A percentile compares a stretch with the other conserved stretches of the same genome.
These are phyloP conservation scores for Lamellibrachia columna DNA, from an alignment of 2,888 invertebrate genomes.

Conservation along the genomic window DNA sequence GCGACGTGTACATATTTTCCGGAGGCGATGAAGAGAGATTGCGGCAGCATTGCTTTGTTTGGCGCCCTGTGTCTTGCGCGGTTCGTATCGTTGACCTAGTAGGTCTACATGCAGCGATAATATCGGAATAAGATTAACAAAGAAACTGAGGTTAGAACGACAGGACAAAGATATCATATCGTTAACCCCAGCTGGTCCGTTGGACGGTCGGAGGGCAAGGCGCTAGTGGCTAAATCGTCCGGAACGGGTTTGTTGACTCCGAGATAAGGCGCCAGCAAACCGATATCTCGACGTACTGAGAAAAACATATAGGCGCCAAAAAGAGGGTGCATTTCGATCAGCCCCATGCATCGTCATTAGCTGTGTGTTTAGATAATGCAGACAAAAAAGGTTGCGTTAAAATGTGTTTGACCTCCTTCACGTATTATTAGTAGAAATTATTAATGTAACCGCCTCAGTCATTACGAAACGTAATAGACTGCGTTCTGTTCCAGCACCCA, in stretches of 20 bases:
- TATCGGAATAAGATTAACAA: not conserved
- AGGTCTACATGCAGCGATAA: constrained; percentile 9
- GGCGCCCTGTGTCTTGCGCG: not conserved
- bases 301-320: not conserved
- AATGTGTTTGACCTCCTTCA: not conserved
- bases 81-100: not conserved
- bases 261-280: not conserved
- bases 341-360: not conserved
- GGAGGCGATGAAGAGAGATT: not conserved
- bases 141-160: not conserved
- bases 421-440: not conserved
- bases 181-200: not conserved
- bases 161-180: not conserved
- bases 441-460: not conserved
- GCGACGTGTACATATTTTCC: not conserved
- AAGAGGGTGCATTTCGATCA: not conserved
- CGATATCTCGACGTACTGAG: not conserved
- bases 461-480: not conserved
- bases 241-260: not conserved
- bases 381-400: not conserved
- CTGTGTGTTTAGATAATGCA: not conserved
- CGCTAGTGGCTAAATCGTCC: not conserved
- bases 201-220: not conserved
- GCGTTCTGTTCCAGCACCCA: not conserved
- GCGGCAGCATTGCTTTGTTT: not conserved